phyloP scores from a whole-genome alignment of 2,888 invertebrate genomes.

The Chesias legatella region DNA sequence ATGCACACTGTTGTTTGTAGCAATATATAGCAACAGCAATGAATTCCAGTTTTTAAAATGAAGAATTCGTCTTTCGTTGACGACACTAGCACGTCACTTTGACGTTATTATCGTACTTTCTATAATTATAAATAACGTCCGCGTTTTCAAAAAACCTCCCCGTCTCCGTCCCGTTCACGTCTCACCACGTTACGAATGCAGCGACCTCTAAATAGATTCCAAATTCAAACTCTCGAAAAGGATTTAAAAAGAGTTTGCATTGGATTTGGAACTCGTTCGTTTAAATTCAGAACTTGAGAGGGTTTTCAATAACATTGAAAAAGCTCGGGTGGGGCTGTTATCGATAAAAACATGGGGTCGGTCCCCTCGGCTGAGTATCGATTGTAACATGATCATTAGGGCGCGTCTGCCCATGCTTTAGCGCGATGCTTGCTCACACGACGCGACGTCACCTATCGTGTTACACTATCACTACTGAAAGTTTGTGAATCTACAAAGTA shows the following conservation, averaged over 20 bases:
- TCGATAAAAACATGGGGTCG: conserved; percentile 30
- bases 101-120: too few species aligned
- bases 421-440: conserved; percentile 37
- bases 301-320: conserved; percentile 19
- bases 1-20: too few species aligned
- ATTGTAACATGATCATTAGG: conserved; percentile 46
- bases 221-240: conserved; percentile 16
- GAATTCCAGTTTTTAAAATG: too few species aligned
- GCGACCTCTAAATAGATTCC: conserved; percentile 17
- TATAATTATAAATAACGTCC: too few species aligned
- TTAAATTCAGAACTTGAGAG: conserved; percentile 16
- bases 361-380: conserved; percentile 36
- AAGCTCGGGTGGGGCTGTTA: conserved; percentile 25
- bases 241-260: conserved; percentile 19
- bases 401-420: conserved; percentile 32
- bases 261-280: conserved; percentile 10
- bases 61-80: too few species aligned
- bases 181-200: too few species aligned
- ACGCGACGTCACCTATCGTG: conserved; percentile 30
- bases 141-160: too few species aligned
- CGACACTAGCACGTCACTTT: too few species aligned
- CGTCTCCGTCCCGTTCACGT: too few species aligned
- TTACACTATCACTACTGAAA: conserved; percentile 21
- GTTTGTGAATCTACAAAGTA: conserved; percentile 22
- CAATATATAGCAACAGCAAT: too few species aligned